These are phyloP conservation scores for Pseudomyrmex pallidus DNA, from an alignment of 1,140 invertebrate genomes.

Conservation along the genomic window DNA sequence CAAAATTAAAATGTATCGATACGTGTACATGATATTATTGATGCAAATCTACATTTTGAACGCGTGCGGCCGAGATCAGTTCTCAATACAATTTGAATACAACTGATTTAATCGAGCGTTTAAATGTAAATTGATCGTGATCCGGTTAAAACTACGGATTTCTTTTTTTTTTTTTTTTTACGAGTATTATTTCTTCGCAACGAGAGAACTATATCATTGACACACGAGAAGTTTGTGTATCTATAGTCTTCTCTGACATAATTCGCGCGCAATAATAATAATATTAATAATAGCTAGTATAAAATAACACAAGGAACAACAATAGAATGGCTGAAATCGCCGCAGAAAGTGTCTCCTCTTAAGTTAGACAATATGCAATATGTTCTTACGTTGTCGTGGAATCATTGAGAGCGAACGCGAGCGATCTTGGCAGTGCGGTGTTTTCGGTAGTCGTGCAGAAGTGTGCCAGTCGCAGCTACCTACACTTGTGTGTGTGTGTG, in stretches of 20 bases:
- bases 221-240: not conserved
- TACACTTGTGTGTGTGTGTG: conserved; percentile 38
- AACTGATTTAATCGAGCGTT: conserved; percentile 16
- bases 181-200: not conserved
- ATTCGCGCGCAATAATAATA: not conserved
- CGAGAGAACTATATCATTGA: not conserved
- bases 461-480: conserved; percentile 61
- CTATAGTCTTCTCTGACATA: not conserved
- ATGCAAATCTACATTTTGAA: too few species aligned
- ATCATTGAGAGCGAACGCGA: conserved; percentile 66
- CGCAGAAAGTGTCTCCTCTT: conserved; percentile 18
- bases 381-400: conserved; percentile 32
- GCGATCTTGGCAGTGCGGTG: conserved; percentile 68
- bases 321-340: conserved; percentile 14
- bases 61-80: too few species aligned
- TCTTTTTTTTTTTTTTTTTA: not conserved
- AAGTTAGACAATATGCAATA: conserved; percentile 31
- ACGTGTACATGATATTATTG: too few species aligned
- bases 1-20: too few species aligned
- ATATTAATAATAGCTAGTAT: too few species aligned
- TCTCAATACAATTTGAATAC: too few species aligned
- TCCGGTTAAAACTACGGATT: not conserved
- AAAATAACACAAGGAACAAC: not conserved
- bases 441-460: conserved; percentile 40
- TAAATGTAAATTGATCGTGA: not conserved